These are phyloP conservation scores for Macrotis lagotis DNA, from an alignment of 2,113 vertebrate genomes.

Conservation along the genomic window DNA sequence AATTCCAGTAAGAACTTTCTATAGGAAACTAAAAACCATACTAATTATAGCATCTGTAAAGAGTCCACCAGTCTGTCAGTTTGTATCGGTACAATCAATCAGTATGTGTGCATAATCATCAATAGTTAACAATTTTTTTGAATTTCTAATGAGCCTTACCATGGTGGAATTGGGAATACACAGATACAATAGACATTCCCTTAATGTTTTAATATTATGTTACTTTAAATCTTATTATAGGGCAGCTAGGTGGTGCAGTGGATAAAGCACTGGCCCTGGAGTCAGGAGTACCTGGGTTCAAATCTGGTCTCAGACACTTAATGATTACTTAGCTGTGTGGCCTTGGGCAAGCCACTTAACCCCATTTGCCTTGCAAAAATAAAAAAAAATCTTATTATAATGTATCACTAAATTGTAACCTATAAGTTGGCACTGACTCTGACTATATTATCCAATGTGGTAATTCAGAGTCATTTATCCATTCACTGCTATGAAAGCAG, in stretches of 20 bases:
- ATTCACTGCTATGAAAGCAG: background rate
- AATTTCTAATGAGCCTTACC: background rate
- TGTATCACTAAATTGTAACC: background rate
- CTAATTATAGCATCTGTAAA: background rate
- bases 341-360: no score
- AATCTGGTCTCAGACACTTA: no score
- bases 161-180: background rate
- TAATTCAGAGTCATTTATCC: background rate
- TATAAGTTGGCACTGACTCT: background rate
- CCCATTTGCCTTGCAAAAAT: no score
- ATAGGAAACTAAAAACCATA: background rate
- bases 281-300: no score
- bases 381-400: background rate
- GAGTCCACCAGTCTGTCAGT: background rate
- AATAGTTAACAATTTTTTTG: background rate
- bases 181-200: background rate
- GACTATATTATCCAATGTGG: background rate
- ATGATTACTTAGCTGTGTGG: no score
- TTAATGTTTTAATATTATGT: background rate
- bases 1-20: background rate
- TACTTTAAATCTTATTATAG: background rate
- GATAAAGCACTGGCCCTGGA: no score
- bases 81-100: background rate
- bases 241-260: no score
- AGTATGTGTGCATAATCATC: background rate